Evolutionary conservation across 1,140 invertebrate genomes (phyloP).

Genomic region (Thaumatotibia leucotreta): DNA sequence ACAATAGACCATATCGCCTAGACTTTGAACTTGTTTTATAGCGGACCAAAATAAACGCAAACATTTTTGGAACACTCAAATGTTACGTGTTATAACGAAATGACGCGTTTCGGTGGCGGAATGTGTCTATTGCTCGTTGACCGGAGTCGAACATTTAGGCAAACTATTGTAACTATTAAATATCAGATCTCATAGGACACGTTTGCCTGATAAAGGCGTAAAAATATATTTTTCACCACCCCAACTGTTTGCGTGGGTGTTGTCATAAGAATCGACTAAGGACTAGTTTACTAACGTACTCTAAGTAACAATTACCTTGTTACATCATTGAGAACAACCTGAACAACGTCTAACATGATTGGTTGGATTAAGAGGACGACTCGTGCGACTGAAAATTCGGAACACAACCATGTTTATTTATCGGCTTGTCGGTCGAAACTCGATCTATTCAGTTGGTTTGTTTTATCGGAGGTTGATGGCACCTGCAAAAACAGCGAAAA

Average conservation of each 20-base stretch:
- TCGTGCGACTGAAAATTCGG: too few relatives aligned
- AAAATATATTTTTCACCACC: too few relatives aligned
- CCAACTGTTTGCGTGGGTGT: too few relatives aligned
- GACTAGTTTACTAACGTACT: too few relatives aligned
- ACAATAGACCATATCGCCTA: not conserved
- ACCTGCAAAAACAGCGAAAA: not conserved
- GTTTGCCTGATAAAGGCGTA: too few relatives aligned
- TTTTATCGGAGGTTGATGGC: not conserved
- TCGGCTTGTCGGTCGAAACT: not conserved
- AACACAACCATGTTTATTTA: not conserved
- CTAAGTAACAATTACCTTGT: too few relatives aligned
- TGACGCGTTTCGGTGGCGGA: not conserved
- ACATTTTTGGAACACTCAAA: not conserved
- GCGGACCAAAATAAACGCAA: not conserved
- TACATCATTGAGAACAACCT: too few relatives aligned
- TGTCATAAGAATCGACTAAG: too few relatives aligned
- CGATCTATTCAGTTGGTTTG: conserved; percentile 1
- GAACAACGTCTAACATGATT: too few relatives aligned
- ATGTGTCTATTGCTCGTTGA: not conserved
- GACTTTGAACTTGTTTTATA: conserved; percentile 7
- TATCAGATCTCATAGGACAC: too few relatives aligned
- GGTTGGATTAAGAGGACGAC: too few relatives aligned
- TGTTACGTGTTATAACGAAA: not conserved
- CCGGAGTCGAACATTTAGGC: not conserved
- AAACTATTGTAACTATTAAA: not conserved